Percentiles rank a stretch among this genome's conserved stretches.
These are phyloP conservation scores for Python bivittatus DNA, from an alignment of 2,113 vertebrate species.

Conservation along the genomic window DNA sequence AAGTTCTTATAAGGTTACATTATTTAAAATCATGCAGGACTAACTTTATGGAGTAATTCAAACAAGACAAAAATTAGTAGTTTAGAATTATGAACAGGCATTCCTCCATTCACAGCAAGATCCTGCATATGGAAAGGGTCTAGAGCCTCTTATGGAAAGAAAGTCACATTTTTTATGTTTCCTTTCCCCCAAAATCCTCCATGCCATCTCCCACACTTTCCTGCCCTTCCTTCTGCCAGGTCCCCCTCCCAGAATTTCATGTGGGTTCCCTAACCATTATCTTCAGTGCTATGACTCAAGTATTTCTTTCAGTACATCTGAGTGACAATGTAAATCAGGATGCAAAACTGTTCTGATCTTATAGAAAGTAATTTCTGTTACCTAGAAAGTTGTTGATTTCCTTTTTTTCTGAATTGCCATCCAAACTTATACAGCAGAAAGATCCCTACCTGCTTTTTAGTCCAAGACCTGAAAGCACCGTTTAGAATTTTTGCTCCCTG, in stretches of 20 bases:
- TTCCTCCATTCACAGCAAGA: neutral
- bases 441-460: conserved; percentile 91
- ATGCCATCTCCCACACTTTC: neutral
- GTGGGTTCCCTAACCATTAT: neutral
- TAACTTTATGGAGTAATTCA: neutral
- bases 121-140: neutral
- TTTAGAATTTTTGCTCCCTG: conserved; percentile 98
- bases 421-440: neutral
- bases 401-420: neutral
- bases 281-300: neutral
- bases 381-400: neutral
- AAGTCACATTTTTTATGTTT: neutral
- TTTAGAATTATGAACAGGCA: neutral
- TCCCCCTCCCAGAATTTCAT: neutral
- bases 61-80: neutral
- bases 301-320: neutral
- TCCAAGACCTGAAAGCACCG: conserved; percentile 97
- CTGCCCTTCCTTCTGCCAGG: neutral
- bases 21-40: conserved; percentile 16
- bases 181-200: neutral
- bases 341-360: neutral
- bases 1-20: rapidly evolving
- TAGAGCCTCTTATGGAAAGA: neutral
- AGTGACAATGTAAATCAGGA: neutral
- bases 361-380: neutral